Evolutionary conservation across 30 jellyfish, hydroid and myxozoan species (phyloP), one percentile per base, ranked within the genome.

Genomic region (Turritopsis dohrnii): DNA sequence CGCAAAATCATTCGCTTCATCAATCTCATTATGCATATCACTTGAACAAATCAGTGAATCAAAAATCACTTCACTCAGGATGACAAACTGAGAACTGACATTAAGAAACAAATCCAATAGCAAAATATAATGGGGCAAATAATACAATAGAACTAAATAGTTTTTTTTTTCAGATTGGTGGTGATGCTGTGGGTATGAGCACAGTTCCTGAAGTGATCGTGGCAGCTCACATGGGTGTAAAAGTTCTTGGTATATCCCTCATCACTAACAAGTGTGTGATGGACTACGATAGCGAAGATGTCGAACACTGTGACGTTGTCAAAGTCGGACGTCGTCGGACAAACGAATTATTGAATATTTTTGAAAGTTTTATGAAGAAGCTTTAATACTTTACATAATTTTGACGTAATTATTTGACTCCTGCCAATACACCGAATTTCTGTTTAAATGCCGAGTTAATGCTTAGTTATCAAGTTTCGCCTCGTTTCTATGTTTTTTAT

Each of bases 141-240:
- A 13, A 41, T 41, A 3, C 60, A 41, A 41, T 41, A 13, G 13
- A 41, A 41, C 13, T 41, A 5, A 41, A 41, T 41, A 5, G 8
- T 66, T 66, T 66, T 76, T 20, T 24, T 84, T n/a, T 28, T 23
- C 66, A 93, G 98, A 81, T 86, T 71, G 98, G 98, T 52, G 96
- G 90, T 21, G 98, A 93, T 85, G 96, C 96, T 29, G 95, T 93
- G 28, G 98, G 98, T 5, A 93, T 93, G 98, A 93, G 98, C 83
- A 93, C 98, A 16, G 98, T 93, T 9, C 98, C 98, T 8, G 98
- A 93, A 76, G 98, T 93, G 52, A 88, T 85, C 72, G 94, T 77
- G 69, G 98, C 98, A 18, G 89, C 85, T n/a, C 98, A 93, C 69
- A 88, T 89, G 79, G 98, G 96, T 21, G 73, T 93, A 75, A 88